Evolutionary conservation across 2,797 vertebrate species (phyloP), one percentile per base, ranked within the genome.

Genomic region (Characodon lateralis): DNA sequence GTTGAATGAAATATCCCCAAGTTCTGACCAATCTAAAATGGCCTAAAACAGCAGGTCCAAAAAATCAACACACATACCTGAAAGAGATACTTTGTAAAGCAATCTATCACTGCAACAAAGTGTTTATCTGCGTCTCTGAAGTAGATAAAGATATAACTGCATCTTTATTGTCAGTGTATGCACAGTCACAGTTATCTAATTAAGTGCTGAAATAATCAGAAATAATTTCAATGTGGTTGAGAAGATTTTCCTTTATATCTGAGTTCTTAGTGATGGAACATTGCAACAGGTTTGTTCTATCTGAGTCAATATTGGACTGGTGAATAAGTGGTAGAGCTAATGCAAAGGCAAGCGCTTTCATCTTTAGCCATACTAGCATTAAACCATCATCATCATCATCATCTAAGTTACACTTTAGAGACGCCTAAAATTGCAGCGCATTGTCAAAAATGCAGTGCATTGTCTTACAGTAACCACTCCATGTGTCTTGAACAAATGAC

Each of bases 1-100:
- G 94, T 88, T 85, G 90, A 96, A 95, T 90, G 93, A 95, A 94
- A 95, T 96, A 95, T 96, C 95, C 94, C 90, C 95, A 93, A 69
- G 90, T 93, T 82, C 82, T 89, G 94, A 93, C 94, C 95, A 94
- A 95, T 95, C 96, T 95, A 91, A 93, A 95, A 94, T 93, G 92
- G 92, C 93, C 93, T 93, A 89, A 93, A 94, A 94, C 88, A 84
- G 91, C 93, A 94, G 81, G 90, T 93, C 94, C 91, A 95, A 93
- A 95, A 97, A 97, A 96, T 97, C 96, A 96, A 95, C 96, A 95
- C 92, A 94, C 93, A 94, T 80, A 92, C 95, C 95, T 95, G 95
- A 95, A 91, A 92, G 84, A 89, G 88, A 73, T 88, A 56, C 85
- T 93, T 92, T 93, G 91, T 91, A 87, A 83, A 77, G 88, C 88